Base-by-base conservation (phyloP, 1,140 invertebrate genomes). In the Triops cancriformis region DNA sequence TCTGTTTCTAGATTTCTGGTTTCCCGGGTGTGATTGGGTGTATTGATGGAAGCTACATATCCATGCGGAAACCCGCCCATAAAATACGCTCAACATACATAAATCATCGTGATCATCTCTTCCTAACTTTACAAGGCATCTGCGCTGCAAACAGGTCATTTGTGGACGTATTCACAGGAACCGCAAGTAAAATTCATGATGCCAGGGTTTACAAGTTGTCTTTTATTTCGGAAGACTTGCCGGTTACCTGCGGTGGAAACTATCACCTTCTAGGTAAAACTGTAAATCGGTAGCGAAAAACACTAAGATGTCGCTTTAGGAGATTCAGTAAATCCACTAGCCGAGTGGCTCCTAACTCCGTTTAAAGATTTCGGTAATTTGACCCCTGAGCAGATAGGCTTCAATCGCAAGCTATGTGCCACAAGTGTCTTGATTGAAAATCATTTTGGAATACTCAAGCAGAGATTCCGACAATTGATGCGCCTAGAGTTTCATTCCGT, bases 261-360 rank as follows among this genome's bases (percentile, higher is more conserved):
- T 81, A 79, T 37, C 82, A 83, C 72, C 72, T 85, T 23, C 27
- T 85, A 18, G 43, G 43, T 45, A 45, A 45, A 45, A 10, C 10
- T 45, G 10, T 45, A 45, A 45, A 45, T 45, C 43, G 10, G 43
- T 45, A 45, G 18, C 43, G 10, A n/a, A 45, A 45, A 45, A 45
- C 18, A 45, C 18, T 45, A 45, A 45, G 10, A 45, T 10, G 10
- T 45, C 18, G 10, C 10, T 45, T 45, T 2, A 14, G 84, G 81
- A 31, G 84, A 85, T 83, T 76, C 74, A 31, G 83, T 83, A 27
- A 85, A 84, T 79, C 82, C 83, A 1, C 73, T 83, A 37, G 77
- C 76, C 41, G 74, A 79, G 51, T 82, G 80, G 76, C 31, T 85
- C 43, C 43, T 18, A 10, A n/a, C n/a, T n/a, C n/a, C n/a, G n/a